Base-by-base conservation (phyloP, 2,888 invertebrate genomes). In the Conomelus anceps region DNA sequence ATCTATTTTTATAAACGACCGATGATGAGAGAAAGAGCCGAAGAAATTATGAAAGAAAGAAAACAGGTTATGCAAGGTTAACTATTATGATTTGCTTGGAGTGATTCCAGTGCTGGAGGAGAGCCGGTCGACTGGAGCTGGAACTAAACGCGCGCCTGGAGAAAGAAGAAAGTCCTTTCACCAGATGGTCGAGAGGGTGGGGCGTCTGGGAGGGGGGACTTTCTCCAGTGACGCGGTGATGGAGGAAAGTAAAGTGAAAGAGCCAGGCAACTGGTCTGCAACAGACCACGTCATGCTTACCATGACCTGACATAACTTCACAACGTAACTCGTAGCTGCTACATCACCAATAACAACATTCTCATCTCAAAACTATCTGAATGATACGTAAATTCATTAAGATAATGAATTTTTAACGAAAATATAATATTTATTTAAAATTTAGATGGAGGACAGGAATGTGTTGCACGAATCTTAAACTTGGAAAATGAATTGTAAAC, bases 191-290 rank as follows among this genome's bases (percentile, higher is more conserved):
- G 89, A 89, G 88, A 88, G 89, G 41, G 90, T 89, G 88, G 88
- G 89, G 88, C 41, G 89, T 63, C 86, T 20, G 86, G 88, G 7
- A 41, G n/a, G 23, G 88, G 88, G 89, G 89, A 89, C 90, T 90
- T 90, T 90, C 90, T 88, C 90, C 89, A 23, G 90, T 90, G 90
- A 90, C 90, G 90, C 89, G 84, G 88, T 85, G 22, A n/a, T 23
- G n/a, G 87, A 89, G 88, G 90, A 90, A 89, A 90, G 90, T 89
- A 89, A 88, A 88, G 85, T 85, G 88, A 86, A 86, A 86, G 86
- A 86, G 3, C 26, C 86, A 29, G 86, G 41, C 63, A 63, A 63
- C 63, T 63, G n/a, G 63, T 63, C 63, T 63, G 17, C 34, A 17
- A 34, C 34, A 34, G 34, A 34, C 34, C 17, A 63, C 63, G 63